A percentile compares a stretch with the other conserved stretches of the same genome.
These are phyloP conservation scores for Gymnothorax reevesii DNA, from an alignment of 2,797 vertebrate genomes.

Conservation along the genomic window DNA sequence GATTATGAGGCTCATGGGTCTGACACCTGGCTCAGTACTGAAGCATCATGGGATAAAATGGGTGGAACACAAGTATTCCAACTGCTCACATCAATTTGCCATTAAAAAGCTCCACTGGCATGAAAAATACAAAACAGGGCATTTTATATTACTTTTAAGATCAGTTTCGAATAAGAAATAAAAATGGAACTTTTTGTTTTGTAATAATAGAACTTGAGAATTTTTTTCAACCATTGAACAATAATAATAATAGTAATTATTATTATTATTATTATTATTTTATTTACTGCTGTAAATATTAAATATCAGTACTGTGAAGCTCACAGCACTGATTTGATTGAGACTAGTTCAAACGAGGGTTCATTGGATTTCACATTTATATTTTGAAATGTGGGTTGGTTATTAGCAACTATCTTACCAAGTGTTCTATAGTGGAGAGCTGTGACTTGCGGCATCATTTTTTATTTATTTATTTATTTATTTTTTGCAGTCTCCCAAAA, in stretches of 20 bases:
- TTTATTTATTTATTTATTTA: no score
- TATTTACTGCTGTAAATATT: not conserved
- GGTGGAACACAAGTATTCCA: not conserved
- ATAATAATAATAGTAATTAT: not conserved
- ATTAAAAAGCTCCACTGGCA: not conserved
- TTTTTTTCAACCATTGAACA: not conserved
- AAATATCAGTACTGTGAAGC: no score
- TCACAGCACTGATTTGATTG: no score
- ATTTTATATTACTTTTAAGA: not conserved
- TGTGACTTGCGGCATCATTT: no score
- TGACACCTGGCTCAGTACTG: not conserved
- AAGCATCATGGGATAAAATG: not conserved
- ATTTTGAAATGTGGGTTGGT: no score
- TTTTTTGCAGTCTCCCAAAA: no score
- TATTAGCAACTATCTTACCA: no score
- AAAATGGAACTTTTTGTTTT: not conserved
- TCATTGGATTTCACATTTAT: no score
- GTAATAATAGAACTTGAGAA: not conserved
- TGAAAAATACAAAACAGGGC: not conserved
- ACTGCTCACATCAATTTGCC: not conserved
- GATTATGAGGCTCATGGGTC: slow-evolving; percentile 9
- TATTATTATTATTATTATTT: not conserved
- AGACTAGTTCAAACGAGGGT: no score
- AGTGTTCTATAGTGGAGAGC: no score
- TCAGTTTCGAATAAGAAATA: not conserved